Conservation (phyloP, 2,888 invertebrate genomes). For the Galerucella pusilla region DNA sequence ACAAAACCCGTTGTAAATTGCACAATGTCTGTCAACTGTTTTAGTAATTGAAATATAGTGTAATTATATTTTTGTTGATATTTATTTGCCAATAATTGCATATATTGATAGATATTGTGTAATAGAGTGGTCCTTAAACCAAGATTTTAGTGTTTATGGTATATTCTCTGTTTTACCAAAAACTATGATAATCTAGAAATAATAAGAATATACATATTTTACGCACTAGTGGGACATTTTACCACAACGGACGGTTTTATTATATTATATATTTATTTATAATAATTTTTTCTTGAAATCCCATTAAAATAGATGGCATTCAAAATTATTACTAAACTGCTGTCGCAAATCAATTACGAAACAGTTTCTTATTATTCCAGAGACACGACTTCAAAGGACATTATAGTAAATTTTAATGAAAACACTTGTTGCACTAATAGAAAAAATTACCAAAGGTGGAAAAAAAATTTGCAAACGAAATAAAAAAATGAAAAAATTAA, state of each 20-base stretch:
- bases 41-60: slow-evolving; percentile 7
- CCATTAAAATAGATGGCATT: too few relatives aligned
- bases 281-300: too few relatives aligned
- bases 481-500: too few relatives aligned
- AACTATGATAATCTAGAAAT: neutral
- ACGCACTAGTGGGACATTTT: neutral
- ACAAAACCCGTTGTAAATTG: slow-evolving; percentile 33
- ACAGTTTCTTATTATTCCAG: too few relatives aligned
- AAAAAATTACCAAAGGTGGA: too few relatives aligned
- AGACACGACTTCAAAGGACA: too few relatives aligned
- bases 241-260: neutral
- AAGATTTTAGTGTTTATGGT: neutral
- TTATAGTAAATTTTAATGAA: too few relatives aligned
- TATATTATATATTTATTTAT: neutral
- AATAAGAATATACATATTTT: too few relatives aligned
- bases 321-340: too few relatives aligned
- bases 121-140: slow-evolving; percentile 4
- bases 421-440: too few relatives aligned
- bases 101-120: slow-evolving; percentile 25
- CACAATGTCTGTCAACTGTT: slow-evolving; percentile 22
- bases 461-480: too few relatives aligned
- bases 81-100: slow-evolving; percentile 11
- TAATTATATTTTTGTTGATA: slow-evolving; percentile 20
- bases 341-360: too few relatives aligned
- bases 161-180: slow-evolving; percentile 1